These are phyloP conservation scores for Dusona sp. DNA, from an alignment of 2,888 invertebrate genomes.

Conservation along the genomic window DNA sequence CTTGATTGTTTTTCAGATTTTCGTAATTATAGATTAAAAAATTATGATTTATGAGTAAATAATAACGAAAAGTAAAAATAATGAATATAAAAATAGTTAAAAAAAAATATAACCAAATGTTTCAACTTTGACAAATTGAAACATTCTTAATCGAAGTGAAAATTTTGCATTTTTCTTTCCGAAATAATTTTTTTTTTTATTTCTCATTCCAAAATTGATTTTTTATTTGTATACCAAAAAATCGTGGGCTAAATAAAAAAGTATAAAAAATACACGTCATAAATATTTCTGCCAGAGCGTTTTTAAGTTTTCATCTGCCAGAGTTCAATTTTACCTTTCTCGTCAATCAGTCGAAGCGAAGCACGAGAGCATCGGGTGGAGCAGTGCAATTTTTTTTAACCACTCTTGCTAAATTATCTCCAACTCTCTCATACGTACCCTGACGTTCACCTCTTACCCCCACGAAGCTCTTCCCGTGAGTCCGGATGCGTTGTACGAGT, in stretches of 20 bases:
- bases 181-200: neutral
- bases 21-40: neutral
- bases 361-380: slow-evolving; percentile 46
- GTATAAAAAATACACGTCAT: neutral
- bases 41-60: neutral
- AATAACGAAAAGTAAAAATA: neutral
- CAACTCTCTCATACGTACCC: slow-evolving; percentile 18
- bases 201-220: neutral
- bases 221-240: neutral
- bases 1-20: neutral
- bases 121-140: too few relatives aligned
- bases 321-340: slow-evolving; percentile 74
- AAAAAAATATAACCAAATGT: neutral
- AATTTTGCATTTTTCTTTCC: neutral
- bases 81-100: neutral
- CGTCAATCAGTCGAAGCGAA: slow-evolving; percentile 81
- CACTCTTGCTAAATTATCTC: slow-evolving; percentile 44
- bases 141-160: neutral
- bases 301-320: slow-evolving; percentile 66
- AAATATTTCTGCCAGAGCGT: neutral
- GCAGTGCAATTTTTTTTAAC: slow-evolving; percentile 49
- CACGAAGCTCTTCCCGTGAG: slow-evolving; percentile 23
- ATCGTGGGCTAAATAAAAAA: neutral
- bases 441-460: slow-evolving; percentile 52
- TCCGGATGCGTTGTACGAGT: slow-evolving; percentile 56